These are phyloP conservation scores for Seriola dumerili DNA, from an alignment of 2,113 vertebrate species.

Conservation along the genomic window DNA sequence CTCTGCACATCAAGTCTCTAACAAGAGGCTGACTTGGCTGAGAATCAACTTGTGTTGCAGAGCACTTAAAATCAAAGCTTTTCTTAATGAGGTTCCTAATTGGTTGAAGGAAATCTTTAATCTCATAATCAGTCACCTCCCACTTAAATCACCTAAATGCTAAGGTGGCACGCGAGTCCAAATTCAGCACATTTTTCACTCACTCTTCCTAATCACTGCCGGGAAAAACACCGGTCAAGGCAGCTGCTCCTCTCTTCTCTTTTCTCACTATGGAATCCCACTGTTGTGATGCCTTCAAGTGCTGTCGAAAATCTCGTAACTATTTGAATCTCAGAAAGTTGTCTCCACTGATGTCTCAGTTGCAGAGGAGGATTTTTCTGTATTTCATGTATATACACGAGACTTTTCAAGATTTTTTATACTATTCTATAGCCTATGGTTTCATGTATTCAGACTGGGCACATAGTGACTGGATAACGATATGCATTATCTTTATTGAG, in stretches of 20 bases:
- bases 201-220: background rate
- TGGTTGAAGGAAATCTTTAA: slow-evolving; percentile 21
- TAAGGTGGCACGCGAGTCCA: background rate
- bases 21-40: background rate
- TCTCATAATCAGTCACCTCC: slow-evolving; percentile 14
- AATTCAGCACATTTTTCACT: slow-evolving; percentile 26
- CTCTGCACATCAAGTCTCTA: background rate
- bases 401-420: too few species aligned
- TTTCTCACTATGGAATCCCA: background rate
- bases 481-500: background rate
- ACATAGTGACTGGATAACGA: too few species aligned
- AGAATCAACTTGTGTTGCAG: background rate
- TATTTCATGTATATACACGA: background rate
- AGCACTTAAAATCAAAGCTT: slow-evolving; percentile 20
- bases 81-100: slow-evolving; percentile 17
- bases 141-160: slow-evolving; percentile 12
- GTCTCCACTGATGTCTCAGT: background rate
- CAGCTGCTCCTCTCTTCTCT: background rate
- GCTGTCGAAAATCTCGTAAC: slow-evolving; percentile 4
- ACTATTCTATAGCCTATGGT: too few species aligned
- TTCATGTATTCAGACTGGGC: background rate
- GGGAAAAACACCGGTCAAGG: background rate
- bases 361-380: background rate
- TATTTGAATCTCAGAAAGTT: background rate
- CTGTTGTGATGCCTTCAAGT: slow-evolving; percentile 42